A percentile compares a stretch with the other conserved stretches of the same genome.
These are phyloP conservation scores for Conus betulinus DNA, from an alignment of 1,140 invertebrate species.

Conservation along the genomic window DNA sequence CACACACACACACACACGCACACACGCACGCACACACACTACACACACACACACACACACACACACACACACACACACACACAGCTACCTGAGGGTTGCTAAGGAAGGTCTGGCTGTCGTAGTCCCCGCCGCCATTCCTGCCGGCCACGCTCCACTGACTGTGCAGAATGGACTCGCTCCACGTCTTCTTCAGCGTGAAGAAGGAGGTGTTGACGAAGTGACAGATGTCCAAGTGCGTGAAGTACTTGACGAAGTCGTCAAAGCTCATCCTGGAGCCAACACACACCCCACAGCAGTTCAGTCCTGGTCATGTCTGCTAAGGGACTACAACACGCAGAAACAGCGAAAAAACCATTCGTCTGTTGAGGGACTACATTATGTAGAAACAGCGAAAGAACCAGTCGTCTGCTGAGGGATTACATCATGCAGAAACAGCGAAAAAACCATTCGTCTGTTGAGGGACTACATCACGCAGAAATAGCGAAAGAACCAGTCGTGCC, in stretches of 20 bases:
- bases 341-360: too few species aligned
- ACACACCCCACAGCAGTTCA: too few species aligned
- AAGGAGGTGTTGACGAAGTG: slow-evolving; percentile 83
- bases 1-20: not conserved
- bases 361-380: too few species aligned
- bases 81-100: slow-evolving; percentile 79
- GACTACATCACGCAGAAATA: too few species aligned
- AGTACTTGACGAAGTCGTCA: slow-evolving; percentile 83
- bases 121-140: slow-evolving; percentile 78
- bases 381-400: too few species aligned
- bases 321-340: too few species aligned
- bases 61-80: not conserved
- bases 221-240: slow-evolving; percentile 85
- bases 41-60: not conserved
- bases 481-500: too few species aligned
- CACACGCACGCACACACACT: not conserved
- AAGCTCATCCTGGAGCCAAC: slow-evolving; percentile 83
- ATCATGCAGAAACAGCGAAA: too few species aligned
- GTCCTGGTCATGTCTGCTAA: too few species aligned
- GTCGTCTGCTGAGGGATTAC: too few species aligned
- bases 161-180: slow-evolving; percentile 75
- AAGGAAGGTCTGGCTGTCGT: slow-evolving; percentile 78
- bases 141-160: slow-evolving; percentile 77
- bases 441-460: too few species aligned
- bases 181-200: slow-evolving; percentile 78